Conservation (phyloP, 1,140 invertebrate species). For the Brachionus sp. region DNA sequence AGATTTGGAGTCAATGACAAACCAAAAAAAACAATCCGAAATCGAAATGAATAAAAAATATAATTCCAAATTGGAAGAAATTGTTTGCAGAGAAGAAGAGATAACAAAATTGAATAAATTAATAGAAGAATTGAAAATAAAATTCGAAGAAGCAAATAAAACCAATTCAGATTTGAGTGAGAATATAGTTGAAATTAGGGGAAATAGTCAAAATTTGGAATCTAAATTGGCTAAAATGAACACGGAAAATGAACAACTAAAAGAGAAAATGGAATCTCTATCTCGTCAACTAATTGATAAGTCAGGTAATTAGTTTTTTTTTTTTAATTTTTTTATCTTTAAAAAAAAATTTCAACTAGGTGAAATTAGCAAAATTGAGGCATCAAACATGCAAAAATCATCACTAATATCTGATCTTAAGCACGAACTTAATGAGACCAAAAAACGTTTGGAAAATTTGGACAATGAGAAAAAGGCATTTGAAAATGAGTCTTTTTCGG, state of each 20-base stretch:
- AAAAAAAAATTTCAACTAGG: neutral
- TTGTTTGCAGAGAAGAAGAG: slow-evolving; percentile 53
- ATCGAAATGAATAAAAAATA: slow-evolving; percentile 53
- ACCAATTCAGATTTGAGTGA: neutral
- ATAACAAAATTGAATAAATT: slow-evolving; percentile 51
- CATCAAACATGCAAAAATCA: neutral
- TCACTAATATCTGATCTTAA: slow-evolving; percentile 36
- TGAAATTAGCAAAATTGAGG: slow-evolving; percentile 24
- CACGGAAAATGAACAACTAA: neutral
- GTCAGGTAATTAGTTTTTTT: neutral
- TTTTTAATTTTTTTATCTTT: neutral
- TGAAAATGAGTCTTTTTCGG: neutral
- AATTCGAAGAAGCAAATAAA: neutral
- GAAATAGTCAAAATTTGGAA: neutral
- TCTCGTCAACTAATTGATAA: neutral
- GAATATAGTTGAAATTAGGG: neutral
- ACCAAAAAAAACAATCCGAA: slow-evolving; percentile 52
- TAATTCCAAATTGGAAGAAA: slow-evolving; percentile 51
- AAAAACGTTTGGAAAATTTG: neutral
- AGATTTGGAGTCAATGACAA: slow-evolving; percentile 52
- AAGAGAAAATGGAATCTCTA: slow-evolving; percentile 22
- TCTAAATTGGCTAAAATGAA: neutral
- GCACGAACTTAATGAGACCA: slow-evolving; percentile 1
- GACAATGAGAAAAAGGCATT: neutral
- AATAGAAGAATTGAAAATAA: slow-evolving; percentile 44